Percentiles rank a stretch among this genome's conserved stretches.
Evolutionary conservation across 92 coral and sea anemone species (phyloP).

Genomic region (Palythoa grandis): DNA sequence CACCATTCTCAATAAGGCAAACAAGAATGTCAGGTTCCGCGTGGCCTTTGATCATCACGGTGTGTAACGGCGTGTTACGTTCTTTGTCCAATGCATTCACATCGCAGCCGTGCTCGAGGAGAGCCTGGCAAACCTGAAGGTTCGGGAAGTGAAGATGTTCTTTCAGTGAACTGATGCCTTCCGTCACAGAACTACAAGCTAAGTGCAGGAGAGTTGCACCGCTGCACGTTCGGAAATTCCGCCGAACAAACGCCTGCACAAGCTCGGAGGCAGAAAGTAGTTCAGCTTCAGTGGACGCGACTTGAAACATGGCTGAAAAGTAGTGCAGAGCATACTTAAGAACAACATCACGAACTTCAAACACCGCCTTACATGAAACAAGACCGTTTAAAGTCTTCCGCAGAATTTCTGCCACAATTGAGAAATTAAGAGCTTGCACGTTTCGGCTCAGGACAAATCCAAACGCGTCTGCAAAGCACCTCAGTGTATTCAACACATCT

Average conservation of each 20-base stretch:
- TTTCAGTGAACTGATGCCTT: constrained; percentile 75
- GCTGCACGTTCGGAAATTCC: constrained; percentile 66
- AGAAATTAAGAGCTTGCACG: constrained; percentile 63
- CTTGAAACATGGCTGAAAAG: constrained; percentile 70
- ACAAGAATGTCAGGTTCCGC: constrained; percentile 70
- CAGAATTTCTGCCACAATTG: constrained; percentile 62
- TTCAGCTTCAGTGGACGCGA: constrained; percentile 58
- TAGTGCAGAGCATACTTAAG: constrained; percentile 76
- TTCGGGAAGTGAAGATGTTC: constrained; percentile 85
- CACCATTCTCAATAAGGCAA: constrained; percentile 63
- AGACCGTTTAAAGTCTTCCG: constrained; percentile 64
- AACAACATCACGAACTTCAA: constrained; percentile 73
- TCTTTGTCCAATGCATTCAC: constrained; percentile 59
- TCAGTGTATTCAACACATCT: constrained; percentile 75
- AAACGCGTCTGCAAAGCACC: constrained; percentile 84
- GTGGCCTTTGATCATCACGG: constrained; percentile 75
- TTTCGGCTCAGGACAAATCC: constrained; percentile 81
- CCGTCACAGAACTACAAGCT: constrained; percentile 68
- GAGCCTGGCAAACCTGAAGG: constrained; percentile 63
- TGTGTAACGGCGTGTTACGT: constrained; percentile 73
- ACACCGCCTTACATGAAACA: constrained; percentile 49
- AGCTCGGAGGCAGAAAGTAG: constrained; percentile 56
- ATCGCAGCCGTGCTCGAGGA: constrained; percentile 71
- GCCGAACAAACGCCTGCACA: constrained; percentile 61
- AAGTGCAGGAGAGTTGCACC: constrained; percentile 74